Base-by-base conservation (phyloP, 2,113 vertebrate species). In the Limanda limanda region DNA sequence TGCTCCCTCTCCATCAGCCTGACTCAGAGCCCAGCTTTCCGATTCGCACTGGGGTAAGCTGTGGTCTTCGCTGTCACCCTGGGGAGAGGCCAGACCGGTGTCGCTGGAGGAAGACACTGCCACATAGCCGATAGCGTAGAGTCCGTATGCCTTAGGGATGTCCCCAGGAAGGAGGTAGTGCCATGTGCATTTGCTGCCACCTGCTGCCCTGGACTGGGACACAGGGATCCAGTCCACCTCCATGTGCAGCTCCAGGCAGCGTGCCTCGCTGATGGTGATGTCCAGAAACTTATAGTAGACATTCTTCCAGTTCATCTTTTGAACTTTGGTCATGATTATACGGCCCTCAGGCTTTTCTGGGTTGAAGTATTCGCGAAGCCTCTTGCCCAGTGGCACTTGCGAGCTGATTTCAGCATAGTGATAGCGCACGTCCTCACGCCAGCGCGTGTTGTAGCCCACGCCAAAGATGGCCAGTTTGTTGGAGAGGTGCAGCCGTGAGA, bases 271-370 rank as follows among this genome's bases (percentile, higher is more conserved):
- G 78, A 99, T 99, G 12, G 98, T 99, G 75, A 99, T 99, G 94
- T 99, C 98, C 78, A 99, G 82, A 76, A 97, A 98, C 71, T 99
- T 99, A 87, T 98, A 99, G 88, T 99, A 99, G 25, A 99, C 97
- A 0, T 98, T 98, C 64, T 99, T 99, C 98, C 98, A 99, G 95
- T 99, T 99, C 98, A 99, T 99, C 91, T 99, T 99, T 91, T 99
- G 98, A 21, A 99, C 97, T 63, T 97, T 94, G 83, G 96, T 97
- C 96, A 98, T 97, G 72, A 99, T 94, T 18, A 97, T 88, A 15
- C 97, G 93, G 3, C 98, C 98, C 79, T 99, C 98, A 0, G 97
- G 95, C 78, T 98, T 99, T 63, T 99, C 98, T 0, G 98, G 98
- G 89, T 99, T 99, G 93, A 99, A 99, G 89, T 98, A 99, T 64